Percentiles rank a stretch among this genome's conserved stretches.
Conservation (phyloP, 2,797 vertebrate species). For the Coccyzus lansbergi region DNA sequence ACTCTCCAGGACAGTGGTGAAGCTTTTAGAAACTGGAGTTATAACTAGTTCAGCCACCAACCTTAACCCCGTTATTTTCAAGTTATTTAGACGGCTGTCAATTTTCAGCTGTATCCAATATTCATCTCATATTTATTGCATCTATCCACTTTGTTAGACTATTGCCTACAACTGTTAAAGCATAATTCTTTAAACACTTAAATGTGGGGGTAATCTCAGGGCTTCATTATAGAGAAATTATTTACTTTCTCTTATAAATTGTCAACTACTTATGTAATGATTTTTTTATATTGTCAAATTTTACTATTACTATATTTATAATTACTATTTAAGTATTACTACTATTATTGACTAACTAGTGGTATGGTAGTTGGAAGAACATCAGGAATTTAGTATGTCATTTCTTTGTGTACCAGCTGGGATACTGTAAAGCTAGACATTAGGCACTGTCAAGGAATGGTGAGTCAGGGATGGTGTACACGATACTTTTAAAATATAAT, state of each 20-base stretch:
- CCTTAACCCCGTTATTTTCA: not conserved
- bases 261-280: not conserved
- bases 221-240: not conserved
- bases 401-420: not conserved
- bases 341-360: not conserved
- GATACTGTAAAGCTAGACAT: not conserved
- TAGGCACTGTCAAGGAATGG: not conserved
- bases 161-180: not conserved
- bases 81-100: not conserved
- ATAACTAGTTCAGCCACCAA: not conserved
- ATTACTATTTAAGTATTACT: not conserved
- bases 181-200: not conserved
- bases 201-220: not conserved
- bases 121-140: not conserved
- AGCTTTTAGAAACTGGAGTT: not conserved
- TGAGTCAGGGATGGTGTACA: not conserved
- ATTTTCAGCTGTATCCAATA: not conserved
- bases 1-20: not conserved
- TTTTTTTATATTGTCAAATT: not conserved
- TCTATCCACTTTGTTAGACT: not conserved
- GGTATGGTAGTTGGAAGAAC: not conserved
- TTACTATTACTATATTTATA: not conserved
- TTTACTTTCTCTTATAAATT: not conserved
- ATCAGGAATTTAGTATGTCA: not conserved
- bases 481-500: not conserved